These are phyloP conservation scores for Coenobita brevimanus DNA, from an alignment of 1,140 invertebrate species.

Conservation along the genomic window DNA sequence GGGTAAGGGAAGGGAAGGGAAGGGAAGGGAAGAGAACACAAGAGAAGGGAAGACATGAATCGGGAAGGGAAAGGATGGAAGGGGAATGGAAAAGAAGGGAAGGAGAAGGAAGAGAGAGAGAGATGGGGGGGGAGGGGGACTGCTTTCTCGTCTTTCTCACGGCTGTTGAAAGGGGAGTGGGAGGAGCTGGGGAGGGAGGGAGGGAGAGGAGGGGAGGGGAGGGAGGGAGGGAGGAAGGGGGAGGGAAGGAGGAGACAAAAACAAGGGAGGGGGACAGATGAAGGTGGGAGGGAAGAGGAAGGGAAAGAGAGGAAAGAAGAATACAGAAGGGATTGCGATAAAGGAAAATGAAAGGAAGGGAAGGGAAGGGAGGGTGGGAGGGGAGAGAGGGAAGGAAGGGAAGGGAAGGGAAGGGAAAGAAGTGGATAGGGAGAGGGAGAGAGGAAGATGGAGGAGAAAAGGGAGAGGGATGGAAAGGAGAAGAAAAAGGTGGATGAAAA, in stretches of 20 bases:
- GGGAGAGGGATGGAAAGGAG: background rate
- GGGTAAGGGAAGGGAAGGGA: background rate
- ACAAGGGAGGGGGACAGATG: too few species aligned
- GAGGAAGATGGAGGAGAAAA: background rate
- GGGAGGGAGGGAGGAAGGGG: background rate
- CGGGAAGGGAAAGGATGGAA: background rate
- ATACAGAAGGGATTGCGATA: too few species aligned
- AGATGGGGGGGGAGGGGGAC: background rate
- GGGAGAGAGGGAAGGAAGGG: background rate
- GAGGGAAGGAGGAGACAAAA: too few species aligned
- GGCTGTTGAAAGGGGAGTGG: background rate
- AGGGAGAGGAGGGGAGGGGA: background rate
- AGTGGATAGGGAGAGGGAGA: background rate
- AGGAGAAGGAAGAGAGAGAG: background rate
- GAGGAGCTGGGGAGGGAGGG: background rate
- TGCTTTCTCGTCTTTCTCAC: too few species aligned
- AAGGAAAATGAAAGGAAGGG: too few species aligned
- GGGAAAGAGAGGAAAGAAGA: background rate
- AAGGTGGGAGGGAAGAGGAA: too few species aligned
- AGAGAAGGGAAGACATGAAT: too few species aligned
- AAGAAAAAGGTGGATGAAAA: background rate
- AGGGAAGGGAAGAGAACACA: background rate
- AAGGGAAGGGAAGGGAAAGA: background rate
- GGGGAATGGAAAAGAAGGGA: background rate
- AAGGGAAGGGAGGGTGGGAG: too few species aligned